These are phyloP conservation scores for Orthonychiurus folsomi DNA, from an alignment of 2,888 invertebrate species.

Conservation along the genomic window DNA sequence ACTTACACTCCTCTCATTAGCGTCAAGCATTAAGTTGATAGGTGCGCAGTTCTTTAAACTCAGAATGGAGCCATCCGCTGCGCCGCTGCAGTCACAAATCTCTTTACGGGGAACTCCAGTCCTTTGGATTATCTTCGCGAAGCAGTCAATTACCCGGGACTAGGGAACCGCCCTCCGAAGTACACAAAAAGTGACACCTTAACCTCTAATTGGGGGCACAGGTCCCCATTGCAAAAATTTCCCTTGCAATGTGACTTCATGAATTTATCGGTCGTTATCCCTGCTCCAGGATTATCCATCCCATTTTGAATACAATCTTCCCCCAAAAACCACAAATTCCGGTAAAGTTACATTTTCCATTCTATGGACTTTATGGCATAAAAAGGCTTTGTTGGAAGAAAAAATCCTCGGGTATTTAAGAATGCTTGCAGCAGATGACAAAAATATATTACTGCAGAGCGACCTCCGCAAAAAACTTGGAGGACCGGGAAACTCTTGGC, in stretches of 20 bases:
- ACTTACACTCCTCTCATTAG: background rate
- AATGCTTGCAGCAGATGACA: background rate
- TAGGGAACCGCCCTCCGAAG: background rate
- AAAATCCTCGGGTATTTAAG: background rate
- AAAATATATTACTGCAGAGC: background rate
- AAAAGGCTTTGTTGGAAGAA: too few species aligned
- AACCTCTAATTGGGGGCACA: background rate
- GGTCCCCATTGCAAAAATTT: too few species aligned
- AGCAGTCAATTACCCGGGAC: background rate
- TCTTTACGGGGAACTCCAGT: background rate
- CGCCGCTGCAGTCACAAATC: too few species aligned
- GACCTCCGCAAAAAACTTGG: background rate
- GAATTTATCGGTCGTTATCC: too few species aligned
- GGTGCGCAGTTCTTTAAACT: too few species aligned
- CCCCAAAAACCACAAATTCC: background rate
- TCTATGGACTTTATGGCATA: too few species aligned
- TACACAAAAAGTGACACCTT: background rate
- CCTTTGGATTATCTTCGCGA: background rate
- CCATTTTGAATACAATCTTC: background rate
- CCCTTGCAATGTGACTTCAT: too few species aligned
- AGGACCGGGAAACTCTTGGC: background rate
- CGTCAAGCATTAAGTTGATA: too few species aligned
- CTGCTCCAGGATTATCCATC: too few species aligned
- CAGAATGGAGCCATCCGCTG: too few species aligned
- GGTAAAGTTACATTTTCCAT: too few species aligned